Percentiles rank a stretch among this genome's conserved stretches.
Evolutionary conservation across 1,140 invertebrate genomes (phyloP).

Genomic region (Thalassaphorura encarpata): DNA sequence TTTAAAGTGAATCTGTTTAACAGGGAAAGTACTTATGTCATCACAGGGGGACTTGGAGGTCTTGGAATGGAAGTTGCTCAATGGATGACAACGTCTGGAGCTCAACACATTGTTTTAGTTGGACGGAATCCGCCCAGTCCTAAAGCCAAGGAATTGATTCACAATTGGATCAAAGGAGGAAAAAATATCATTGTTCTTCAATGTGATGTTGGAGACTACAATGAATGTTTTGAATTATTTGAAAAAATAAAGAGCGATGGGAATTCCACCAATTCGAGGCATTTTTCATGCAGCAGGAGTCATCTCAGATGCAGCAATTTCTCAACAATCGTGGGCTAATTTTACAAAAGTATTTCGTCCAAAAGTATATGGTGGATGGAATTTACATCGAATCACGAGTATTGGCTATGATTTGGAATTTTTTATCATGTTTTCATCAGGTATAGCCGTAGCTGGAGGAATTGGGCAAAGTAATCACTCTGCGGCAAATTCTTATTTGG

Average conservation of each 20-base stretch:
- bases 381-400: constrained; percentile 18
- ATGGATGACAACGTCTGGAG: constrained; percentile 12
- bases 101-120: constrained; percentile 16
- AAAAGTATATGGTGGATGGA: constrained; percentile 19
- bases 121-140: constrained; percentile 6
- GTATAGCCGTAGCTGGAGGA: not conserved
- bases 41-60: constrained; percentile 21
- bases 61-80: constrained; percentile 21
- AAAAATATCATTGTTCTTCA: constrained; percentile 9
- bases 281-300: constrained; percentile 18
- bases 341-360: constrained; percentile 12
- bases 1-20: constrained; percentile 4
- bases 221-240: constrained; percentile 9
- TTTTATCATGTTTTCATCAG: constrained; percentile 16
- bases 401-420: constrained; percentile 9
- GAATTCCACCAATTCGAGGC: constrained; percentile 14
- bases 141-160: not conserved
- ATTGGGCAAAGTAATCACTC: constrained; percentile 11
- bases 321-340: constrained; percentile 14
- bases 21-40: constrained; percentile 14
- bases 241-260: not conserved
- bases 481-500: constrained; percentile 13
- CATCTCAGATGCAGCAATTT: constrained; percentile 9
- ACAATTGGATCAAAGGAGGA: constrained; percentile 1
- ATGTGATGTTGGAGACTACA: constrained; percentile 12